Percentiles rank a stretch among this genome's conserved stretches.
phyloP scores from a whole-genome alignment of 2,888 invertebrate species.

The Onthophagus sagittarius region DNA sequence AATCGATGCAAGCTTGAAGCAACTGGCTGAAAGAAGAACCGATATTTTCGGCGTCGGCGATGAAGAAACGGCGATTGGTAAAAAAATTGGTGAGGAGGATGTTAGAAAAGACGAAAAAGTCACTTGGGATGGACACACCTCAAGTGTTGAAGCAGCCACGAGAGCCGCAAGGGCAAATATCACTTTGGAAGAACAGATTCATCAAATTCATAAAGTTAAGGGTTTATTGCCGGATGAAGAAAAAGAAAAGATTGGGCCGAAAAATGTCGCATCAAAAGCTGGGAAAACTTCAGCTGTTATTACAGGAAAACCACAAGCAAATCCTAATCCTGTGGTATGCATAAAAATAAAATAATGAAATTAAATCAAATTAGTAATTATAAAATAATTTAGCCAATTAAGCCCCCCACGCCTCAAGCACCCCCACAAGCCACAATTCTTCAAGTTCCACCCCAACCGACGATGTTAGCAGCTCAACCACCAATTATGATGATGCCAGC shows the following conservation, averaged over 20 bases:
- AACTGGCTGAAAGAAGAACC: slow-evolving; percentile 96
- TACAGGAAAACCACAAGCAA: slow-evolving; percentile 46
- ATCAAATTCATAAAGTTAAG: slow-evolving; percentile 95
- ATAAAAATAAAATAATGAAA: slow-evolving; percentile 3
- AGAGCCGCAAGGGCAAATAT: slow-evolving; percentile 92
- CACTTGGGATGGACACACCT: slow-evolving; percentile 98
- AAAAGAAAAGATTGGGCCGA: slow-evolving; percentile 95
- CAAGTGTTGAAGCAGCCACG: slow-evolving; percentile 93
- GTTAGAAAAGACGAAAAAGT: slow-evolving; percentile 82
- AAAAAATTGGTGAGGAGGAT: slow-evolving; percentile 90
- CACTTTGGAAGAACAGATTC: slow-evolving; percentile 94
- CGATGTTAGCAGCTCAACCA: slow-evolving; percentile 51
- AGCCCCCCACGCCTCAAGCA: slow-evolving; percentile 48
- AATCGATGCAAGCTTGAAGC: slow-evolving; percentile 94
- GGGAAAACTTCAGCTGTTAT: slow-evolving; percentile 43
- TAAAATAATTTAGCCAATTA: slow-evolving; percentile 32
- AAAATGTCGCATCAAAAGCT: slow-evolving; percentile 59
- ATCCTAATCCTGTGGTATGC: slow-evolving; percentile 27
- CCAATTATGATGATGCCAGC: slow-evolving; percentile 63
- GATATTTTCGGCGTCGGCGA: slow-evolving; percentile 99
- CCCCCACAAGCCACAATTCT: slow-evolving; percentile 31
- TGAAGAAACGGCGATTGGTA: slow-evolving; percentile 98
- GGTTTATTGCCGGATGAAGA: slow-evolving; percentile 92
- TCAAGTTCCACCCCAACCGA: slow-evolving; percentile 50
- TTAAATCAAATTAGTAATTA: not conserved